These are phyloP conservation scores for Pimpla rufipes DNA, from an alignment of 2,888 invertebrate species.

Conservation along the genomic window DNA sequence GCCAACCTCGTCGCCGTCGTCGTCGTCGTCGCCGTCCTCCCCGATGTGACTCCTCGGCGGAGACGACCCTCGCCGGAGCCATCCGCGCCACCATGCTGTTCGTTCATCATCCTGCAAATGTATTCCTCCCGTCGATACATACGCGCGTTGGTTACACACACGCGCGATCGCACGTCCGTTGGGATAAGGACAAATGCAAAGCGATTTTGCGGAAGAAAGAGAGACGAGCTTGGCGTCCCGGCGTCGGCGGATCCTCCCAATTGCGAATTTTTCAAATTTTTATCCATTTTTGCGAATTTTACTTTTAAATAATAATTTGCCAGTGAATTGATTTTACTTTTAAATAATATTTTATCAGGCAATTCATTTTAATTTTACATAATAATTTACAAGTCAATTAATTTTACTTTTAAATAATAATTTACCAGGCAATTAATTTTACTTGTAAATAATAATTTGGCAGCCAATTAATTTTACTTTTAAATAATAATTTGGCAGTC, in stretches of 20 bases:
- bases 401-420: too few species aligned
- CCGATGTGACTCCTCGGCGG: slow-evolving; percentile 40
- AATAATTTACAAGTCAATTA: too few species aligned
- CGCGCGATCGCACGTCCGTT: slow-evolving; percentile 17
- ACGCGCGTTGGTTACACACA: not conserved
- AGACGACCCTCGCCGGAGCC: slow-evolving; percentile 23
- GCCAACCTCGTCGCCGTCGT: slow-evolving; percentile 39
- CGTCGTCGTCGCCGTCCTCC: slow-evolving; percentile 35
- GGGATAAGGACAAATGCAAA: slow-evolving; percentile 37
- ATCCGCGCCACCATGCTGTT: slow-evolving; percentile 68
- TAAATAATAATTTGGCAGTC: too few species aligned
- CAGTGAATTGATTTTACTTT: too few species aligned
- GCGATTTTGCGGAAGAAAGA: slow-evolving; percentile 4
- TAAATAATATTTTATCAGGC: too few species aligned
- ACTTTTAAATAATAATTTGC: too few species aligned
- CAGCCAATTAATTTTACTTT: too few species aligned
- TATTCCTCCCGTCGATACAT: slow-evolving; percentile 54
- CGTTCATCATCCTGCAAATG: slow-evolving; percentile 61
- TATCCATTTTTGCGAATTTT: not conserved
- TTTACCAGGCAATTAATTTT: too few species aligned
- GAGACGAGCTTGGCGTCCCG: not conserved
- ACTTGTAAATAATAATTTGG: too few species aligned
- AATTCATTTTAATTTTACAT: too few species aligned
- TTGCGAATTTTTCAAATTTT: not conserved
- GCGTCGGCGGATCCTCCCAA: not conserved